Evolutionary conservation across 2,113 vertebrate species (phyloP).

Genomic region (Cinclus mexicanus): DNA sequence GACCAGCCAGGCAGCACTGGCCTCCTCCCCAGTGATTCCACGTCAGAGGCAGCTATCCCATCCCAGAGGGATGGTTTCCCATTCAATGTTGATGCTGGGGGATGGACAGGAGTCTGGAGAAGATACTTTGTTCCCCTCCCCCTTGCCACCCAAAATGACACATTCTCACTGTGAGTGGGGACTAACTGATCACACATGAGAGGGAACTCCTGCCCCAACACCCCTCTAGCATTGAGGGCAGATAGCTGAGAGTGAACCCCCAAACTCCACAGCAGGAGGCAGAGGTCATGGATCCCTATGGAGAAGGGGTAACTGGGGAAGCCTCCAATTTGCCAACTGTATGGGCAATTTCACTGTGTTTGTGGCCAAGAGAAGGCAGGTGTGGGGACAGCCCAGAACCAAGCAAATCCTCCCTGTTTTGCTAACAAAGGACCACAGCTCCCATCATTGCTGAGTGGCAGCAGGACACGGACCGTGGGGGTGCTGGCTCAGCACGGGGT

Average conservation of each 20-base stretch:
- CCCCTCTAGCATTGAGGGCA: fast-evolving
- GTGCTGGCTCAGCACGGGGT: conserved; percentile 88
- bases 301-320: background rate
- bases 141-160: fast-evolving
- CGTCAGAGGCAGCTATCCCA: fast-evolving
- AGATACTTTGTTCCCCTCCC: fast-evolving
- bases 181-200: fast-evolving
- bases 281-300: fast-evolving
- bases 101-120: fast-evolving
- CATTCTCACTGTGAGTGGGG: fast-evolving
- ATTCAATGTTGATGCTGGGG: fast-evolving
- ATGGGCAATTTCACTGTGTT: fast-evolving
- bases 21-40: background rate
- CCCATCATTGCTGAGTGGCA: fast-evolving
- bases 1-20: background rate
- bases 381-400: background rate
- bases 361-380: fast-evolving
- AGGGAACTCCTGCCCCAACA: background rate
- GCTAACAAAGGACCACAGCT: fast-evolving
- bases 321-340: fast-evolving
- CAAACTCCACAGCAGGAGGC: no score
- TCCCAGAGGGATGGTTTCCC: background rate
- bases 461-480: conserved; percentile 81
- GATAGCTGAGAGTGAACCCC: fast-evolving
- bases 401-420: fast-evolving